These are phyloP conservation scores for Epistrophe eligans DNA, from an alignment of 2,888 invertebrate genomes.

Conservation along the genomic window DNA sequence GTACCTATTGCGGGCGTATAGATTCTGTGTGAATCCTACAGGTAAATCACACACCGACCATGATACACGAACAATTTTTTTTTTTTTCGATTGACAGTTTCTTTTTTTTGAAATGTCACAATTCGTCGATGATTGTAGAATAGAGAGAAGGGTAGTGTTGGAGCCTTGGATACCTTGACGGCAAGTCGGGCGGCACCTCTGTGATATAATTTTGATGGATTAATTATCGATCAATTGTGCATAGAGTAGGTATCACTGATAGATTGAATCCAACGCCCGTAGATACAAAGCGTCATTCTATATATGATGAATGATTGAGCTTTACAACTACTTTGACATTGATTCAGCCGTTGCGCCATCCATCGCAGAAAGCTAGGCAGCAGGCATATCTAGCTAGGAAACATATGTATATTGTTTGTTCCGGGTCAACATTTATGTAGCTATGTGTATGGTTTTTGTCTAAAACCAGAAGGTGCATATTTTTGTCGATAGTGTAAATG, in stretches of 20 bases:
- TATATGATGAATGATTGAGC: conserved; percentile 73
- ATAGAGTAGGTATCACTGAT: conserved; percentile 48
- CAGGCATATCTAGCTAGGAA: not conserved
- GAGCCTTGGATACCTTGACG: conserved; percentile 15
- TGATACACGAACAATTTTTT: conserved; percentile 12
- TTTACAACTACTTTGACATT: conserved; percentile 48
- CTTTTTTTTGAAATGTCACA: conserved; percentile 7
- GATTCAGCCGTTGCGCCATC: conserved; percentile 35
- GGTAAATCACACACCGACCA: conserved; percentile 53
- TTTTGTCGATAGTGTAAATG: conserved; percentile 60
- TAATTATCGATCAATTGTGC: conserved; percentile 76
- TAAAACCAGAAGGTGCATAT: conserved; percentile 23
- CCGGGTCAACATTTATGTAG: conserved; percentile 40
- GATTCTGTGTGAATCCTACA: conserved; percentile 52
- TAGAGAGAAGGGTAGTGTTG: conserved; percentile 22
- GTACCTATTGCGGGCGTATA: not conserved
- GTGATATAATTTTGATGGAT: conserved; percentile 72
- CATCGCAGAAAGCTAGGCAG: not conserved
- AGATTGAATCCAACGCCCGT: conserved; percentile 40
- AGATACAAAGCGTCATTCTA: conserved; percentile 47
- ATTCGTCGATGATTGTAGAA: not conserved
- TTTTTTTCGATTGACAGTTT: conserved; percentile 46
- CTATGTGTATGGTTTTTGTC: conserved; percentile 6
- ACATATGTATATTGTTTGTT: conserved; percentile 60
- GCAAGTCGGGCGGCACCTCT: conserved; percentile 37